Conservation (phyloP, 2,113 vertebrate genomes). For the Cacatua alba region DNA sequence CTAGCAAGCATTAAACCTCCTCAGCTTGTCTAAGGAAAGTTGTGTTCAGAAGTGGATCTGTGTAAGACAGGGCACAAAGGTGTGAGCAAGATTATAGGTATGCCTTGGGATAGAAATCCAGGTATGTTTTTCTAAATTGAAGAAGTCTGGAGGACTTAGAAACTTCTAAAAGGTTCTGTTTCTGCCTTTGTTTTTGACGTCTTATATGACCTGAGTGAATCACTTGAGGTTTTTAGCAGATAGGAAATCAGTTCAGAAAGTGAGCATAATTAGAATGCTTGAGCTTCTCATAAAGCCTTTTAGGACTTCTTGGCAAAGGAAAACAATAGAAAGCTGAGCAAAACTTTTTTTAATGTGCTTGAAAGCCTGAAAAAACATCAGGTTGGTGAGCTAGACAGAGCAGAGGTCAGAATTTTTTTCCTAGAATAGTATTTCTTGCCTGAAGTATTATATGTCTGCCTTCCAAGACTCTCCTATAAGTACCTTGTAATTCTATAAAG, state of each 20-base stretch:
- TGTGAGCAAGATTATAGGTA: neutral
- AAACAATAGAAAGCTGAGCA: neutral
- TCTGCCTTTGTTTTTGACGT: neutral
- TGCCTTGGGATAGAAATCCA: neutral
- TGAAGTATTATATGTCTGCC: neutral
- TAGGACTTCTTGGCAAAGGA: neutral
- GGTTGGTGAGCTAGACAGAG: neutral
- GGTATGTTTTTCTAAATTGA: neutral
- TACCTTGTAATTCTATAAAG: neutral
- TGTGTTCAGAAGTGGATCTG: neutral
- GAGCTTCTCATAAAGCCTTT: neutral
- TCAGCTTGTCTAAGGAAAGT: neutral
- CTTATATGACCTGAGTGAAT: neutral
- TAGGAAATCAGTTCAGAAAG: neutral
- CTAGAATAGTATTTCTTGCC: neutral
- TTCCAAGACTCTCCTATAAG: neutral
- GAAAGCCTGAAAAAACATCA: neutral
- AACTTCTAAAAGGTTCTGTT: neutral
- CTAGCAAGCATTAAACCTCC: neutral
- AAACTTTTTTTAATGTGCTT: neutral
- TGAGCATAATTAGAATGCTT: neutral
- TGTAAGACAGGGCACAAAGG: neutral
- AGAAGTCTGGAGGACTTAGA: neutral
- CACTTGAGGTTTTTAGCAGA: neutral
- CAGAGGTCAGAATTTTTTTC: neutral